Percentiles rank a stretch among this genome's conserved stretches.
These are phyloP conservation scores for Ophion slaviceki DNA, from an alignment of 2,888 invertebrate species.

Conservation along the genomic window DNA sequence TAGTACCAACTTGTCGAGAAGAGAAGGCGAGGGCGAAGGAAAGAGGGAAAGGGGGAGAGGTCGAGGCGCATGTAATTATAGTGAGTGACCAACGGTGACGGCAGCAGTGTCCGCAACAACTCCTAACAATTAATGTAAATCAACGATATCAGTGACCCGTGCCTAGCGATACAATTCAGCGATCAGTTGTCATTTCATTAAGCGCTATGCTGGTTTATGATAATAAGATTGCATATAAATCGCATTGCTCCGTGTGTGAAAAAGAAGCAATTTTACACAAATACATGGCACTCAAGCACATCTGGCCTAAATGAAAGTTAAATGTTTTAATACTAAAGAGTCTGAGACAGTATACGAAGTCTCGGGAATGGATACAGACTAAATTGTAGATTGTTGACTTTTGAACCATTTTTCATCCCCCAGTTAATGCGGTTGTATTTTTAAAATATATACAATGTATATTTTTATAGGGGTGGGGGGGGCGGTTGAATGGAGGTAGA, in stretches of 20 bases:
- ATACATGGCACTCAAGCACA: not conserved
- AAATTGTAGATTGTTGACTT: no score
- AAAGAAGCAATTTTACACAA: not conserved
- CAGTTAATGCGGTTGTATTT: no score
- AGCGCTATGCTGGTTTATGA: constrained; percentile 13
- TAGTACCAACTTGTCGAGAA: not conserved
- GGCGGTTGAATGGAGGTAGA: no score
- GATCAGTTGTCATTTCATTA: constrained; percentile 34
- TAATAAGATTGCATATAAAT: not conserved
- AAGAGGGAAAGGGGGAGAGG: constrained; percentile 12
- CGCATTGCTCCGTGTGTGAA: not conserved
- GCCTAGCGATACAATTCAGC: constrained; percentile 14
- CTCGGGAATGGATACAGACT: no score
- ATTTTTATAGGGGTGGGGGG: no score
- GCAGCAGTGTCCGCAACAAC: constrained; percentile 60
- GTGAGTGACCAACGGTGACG: constrained; percentile 34
- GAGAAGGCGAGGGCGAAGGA: not conserved
- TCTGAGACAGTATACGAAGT: no score
- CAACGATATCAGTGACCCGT: constrained; percentile 58
- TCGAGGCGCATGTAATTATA: constrained; percentile 46
- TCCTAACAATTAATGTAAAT: constrained; percentile 74
- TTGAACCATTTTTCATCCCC: no score
- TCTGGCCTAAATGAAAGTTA: no score
- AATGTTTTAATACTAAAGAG: no score
- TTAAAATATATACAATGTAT: no score